Evolutionary conservation across 2,888 invertebrate genomes (phyloP).

Genomic region (Isoperla grammatica): DNA sequence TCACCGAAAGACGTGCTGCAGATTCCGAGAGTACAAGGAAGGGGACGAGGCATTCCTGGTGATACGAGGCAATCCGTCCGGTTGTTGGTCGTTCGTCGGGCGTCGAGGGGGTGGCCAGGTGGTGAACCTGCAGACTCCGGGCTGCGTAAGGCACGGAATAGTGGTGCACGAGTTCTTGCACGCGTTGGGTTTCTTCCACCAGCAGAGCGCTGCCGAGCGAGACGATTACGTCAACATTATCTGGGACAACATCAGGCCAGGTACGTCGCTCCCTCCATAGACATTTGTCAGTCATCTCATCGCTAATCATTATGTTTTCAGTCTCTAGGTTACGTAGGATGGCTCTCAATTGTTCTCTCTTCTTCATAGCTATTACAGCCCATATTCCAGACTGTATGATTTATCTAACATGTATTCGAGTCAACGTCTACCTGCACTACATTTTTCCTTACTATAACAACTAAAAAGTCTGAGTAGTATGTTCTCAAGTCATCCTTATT

Average conservation of each 20-base stretch:
- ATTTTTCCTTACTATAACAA: too few species aligned
- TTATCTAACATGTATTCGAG: too few species aligned
- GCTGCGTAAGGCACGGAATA: constrained; percentile 47
- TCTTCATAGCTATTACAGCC: too few species aligned
- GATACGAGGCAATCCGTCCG: constrained; percentile 48
- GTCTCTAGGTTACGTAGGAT: too few species aligned
- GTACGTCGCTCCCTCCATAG: too few species aligned
- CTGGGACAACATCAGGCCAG: constrained; percentile 46
- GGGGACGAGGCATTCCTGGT: constrained; percentile 54
- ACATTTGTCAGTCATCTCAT: background rate
- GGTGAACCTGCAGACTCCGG: constrained; percentile 46
- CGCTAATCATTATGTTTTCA: too few species aligned
- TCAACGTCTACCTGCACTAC: too few species aligned
- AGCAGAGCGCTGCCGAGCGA: constrained; percentile 48
- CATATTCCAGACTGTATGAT: too few species aligned
- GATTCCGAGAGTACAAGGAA: constrained; percentile 54
- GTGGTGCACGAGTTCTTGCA: constrained; percentile 54
- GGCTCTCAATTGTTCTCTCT: too few species aligned
- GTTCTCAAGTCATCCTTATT: too few species aligned
- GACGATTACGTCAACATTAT: constrained; percentile 47
- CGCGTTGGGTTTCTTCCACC: constrained; percentile 50
- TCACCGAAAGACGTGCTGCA: constrained; percentile 56
- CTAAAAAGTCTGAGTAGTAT: too few species aligned
- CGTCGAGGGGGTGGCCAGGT: constrained; percentile 55
- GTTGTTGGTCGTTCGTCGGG: constrained; percentile 65